Base-by-base conservation (phyloP, 2,797 vertebrate genomes). In the Microctenopoma steveboyesi region DNA sequence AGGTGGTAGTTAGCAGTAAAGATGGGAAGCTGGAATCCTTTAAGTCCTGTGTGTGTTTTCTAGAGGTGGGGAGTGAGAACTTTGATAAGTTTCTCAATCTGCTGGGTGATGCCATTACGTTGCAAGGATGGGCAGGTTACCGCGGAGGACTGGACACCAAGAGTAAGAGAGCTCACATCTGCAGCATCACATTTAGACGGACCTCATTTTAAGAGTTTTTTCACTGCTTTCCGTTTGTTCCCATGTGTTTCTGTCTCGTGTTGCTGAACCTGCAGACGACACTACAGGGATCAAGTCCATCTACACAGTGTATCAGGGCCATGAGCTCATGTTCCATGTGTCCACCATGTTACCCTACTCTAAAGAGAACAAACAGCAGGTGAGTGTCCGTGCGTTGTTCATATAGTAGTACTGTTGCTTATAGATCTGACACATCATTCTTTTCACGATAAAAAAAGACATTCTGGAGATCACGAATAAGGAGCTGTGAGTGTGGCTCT, bases 281-380 rank as follows among this genome's bases (percentile, higher is more conserved):
- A 99, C 98, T 90, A 99, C 98, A 83, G 98, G 98, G 90, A 96
- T 95, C 15, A 91, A 94, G 83, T 98, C 98, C 68, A 95, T 99
- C 88, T 99, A 99, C 88, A 99, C 97, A 0, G 94, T 99, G 80
- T 99, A 98, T 92, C 97, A 99, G 92, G 97, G 98, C 69, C 98
- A 99, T 55, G 98, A 99, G 93, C 97, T 99, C 84, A 99, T 99
- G 97, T 99, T 99, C 88, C 98, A 99, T 1, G 96, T 99, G 72
- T 99, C 98, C 69, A 99, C 98, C 78, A 97, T 99, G 98, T 88
- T 99, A 74, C 98, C 98, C 0, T 98, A 99, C 86, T 99, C 98
- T 60, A 99, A 96, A 93, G 98, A 99, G 86, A 99, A 99, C 92
- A 98, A 96, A 74, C 98, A 99, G 86, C 98, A 99, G 96, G 98